Percentiles rank a stretch among this genome's conserved stretches.
Evolutionary conservation across 2,888 invertebrate genomes (phyloP).

Genomic region (Mythimna ferrago): DNA sequence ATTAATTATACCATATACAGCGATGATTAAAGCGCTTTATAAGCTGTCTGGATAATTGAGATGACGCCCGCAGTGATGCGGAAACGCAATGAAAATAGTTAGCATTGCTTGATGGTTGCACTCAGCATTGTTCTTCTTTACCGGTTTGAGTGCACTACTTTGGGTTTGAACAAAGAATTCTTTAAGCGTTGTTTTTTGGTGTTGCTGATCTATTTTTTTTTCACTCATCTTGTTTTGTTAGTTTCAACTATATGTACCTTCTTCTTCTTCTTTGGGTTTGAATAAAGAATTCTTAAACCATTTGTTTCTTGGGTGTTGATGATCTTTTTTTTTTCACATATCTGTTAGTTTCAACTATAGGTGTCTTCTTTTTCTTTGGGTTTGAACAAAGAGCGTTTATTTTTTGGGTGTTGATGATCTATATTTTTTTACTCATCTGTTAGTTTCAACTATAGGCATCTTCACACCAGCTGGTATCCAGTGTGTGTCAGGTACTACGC

Average conservation of each 20-base stretch:
- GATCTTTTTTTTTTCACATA: not conserved
- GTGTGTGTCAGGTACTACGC: too few species aligned
- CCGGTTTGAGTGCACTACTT: conserved; percentile 17
- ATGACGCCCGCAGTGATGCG: conserved; percentile 55
- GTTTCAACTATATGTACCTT: not conserved
- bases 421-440: not conserved
- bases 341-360: not conserved
- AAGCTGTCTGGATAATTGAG: conserved; percentile 51
- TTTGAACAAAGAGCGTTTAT: not conserved
- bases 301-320: not conserved
- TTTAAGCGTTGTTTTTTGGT: not conserved
- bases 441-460: not conserved
- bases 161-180: not conserved
- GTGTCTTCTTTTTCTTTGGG: not conserved
- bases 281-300: not conserved
- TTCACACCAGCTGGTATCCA: too few species aligned
- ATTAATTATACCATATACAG: conserved; percentile 55
- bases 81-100: conserved; percentile 53
- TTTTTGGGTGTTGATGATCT: not conserved
- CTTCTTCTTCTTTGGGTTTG: not conserved
- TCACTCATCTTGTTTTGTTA: not conserved
- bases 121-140: conserved; percentile 34
- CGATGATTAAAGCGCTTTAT: conserved; percentile 52
- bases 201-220: too few species aligned
- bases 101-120: conserved; percentile 31